Evolutionary conservation across 2,113 vertebrate species (phyloP).

Genomic region (Numida meleagris): DNA sequence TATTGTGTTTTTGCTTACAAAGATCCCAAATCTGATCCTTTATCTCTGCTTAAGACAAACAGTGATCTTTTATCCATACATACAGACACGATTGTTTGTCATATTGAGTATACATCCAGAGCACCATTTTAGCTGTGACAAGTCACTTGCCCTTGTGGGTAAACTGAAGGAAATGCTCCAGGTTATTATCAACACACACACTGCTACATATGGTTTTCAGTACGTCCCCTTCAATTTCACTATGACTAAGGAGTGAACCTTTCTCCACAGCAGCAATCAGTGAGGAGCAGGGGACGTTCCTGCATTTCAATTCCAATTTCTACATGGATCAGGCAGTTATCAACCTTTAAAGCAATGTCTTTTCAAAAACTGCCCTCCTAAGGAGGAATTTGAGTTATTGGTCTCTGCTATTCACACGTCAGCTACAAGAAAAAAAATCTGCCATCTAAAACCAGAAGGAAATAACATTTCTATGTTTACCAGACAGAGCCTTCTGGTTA

Average conservation of each 20-base stretch:
- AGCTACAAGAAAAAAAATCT: not conserved
- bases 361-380: not conserved
- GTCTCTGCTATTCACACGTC: rapidly evolving
- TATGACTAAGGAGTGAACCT: not conserved
- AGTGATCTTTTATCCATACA: not conserved
- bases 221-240: not conserved
- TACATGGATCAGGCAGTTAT: not conserved
- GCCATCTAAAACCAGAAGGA: not conserved
- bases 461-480: not conserved
- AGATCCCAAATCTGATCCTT: not conserved
- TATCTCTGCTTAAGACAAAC: not conserved
- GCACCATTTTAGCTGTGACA: not conserved
- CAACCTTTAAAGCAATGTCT: not conserved
- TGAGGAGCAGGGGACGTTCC: not conserved
- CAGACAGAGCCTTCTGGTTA: not conserved
- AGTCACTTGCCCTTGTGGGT: not conserved
- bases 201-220: not conserved
- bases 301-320: not conserved
- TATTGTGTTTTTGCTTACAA: not conserved
- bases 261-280: rapidly evolving
- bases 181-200: not conserved
- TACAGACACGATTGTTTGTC: not conserved
- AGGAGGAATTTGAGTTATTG: not conserved
- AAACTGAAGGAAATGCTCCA: not conserved
- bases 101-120: not conserved